Evolutionary conservation across 2,113 vertebrate genomes (phyloP), one percentile per base, ranked within the genome.

Genomic region (Hucho hucho): DNA sequence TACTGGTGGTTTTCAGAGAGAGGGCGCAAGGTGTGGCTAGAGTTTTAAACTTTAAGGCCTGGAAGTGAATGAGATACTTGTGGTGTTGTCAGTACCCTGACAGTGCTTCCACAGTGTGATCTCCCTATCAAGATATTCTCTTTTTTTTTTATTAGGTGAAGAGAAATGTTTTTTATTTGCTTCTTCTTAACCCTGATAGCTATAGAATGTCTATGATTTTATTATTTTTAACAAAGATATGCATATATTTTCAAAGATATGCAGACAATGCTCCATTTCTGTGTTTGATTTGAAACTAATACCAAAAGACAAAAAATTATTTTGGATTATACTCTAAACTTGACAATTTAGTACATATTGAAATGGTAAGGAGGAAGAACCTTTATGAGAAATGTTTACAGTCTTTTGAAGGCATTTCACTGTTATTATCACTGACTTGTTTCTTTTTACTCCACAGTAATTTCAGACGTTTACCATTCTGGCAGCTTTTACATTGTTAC

Each of bases 401-500:
- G 49, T 70, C 20, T 72, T 77, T 6, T 70, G 20, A 74, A 58
- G n/a, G 63, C 12, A 70, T 69, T 76, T 75, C 68, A 24, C 24
- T 56, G 7, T 46, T 72, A 46, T 13, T 64, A 74, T 76, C 74
- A 83, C 85, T 84, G 80, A 81, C 78, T 87, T 84, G 75, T 68
- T 83, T 79, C 59, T 75, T 68, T 80, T 37, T 2, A 20, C 43
- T 79, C 58, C 18, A 70, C 49, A 22, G 79, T 29, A 43, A 13
- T 86, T 81, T 75, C 47, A 49, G 72, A 67, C 69, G 74, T 67
- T 71, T 58, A 64, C 86, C 72, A 72, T 79, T 78, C 46, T 32
- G 86, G 87, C 89, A 90, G 89, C 84, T 43, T 89, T 84, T 32
- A 68, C 76, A 61, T 70, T 74, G 65, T 59, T 16, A 46, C 9